Percentiles rank a stretch among this genome's conserved stretches.
Conservation (phyloP, 1,140 invertebrate genomes). For the Matsumurasca onukii region DNA sequence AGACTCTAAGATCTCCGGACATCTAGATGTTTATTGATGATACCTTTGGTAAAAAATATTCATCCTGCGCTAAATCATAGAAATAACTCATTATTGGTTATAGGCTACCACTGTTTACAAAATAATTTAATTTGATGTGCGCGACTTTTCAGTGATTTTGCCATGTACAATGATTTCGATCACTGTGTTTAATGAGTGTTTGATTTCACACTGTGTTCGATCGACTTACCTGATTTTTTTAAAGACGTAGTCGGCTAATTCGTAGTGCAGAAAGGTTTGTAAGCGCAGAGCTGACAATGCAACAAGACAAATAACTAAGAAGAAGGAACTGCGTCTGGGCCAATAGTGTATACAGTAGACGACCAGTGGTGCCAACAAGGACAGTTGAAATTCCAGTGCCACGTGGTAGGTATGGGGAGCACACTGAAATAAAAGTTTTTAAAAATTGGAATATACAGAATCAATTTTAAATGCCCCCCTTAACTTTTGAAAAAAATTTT, state of each 20-base stretch:
- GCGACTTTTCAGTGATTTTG: too few species aligned
- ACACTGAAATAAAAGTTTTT: conserved; percentile 60
- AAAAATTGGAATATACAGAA: too few species aligned
- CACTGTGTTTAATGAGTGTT: too few species aligned
- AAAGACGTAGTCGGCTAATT: conserved; percentile 31
- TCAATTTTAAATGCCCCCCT: too few species aligned
- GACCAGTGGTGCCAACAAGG: conserved; percentile 66
- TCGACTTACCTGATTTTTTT: conserved; percentile 31
- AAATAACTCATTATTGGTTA: too few species aligned
- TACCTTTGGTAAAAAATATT: background rate
- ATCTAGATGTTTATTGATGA: background rate
- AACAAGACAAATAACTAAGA: background rate
- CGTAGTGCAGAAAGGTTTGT: conserved; percentile 2
- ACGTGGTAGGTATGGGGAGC: conserved; percentile 68
- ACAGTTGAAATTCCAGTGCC: conserved; percentile 81
- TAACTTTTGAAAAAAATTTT: too few species aligned
- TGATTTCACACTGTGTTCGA: too few species aligned
- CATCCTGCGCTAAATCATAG: too few species aligned
- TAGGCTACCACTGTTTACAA: too few species aligned
- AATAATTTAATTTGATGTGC: too few species aligned
- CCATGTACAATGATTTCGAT: too few species aligned
- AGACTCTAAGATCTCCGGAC: background rate
- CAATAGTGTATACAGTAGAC: conserved; percentile 64
- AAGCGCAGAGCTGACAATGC: conserved; percentile 24
- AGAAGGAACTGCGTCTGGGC: conserved; percentile 35